A percentile compares a stretch with the other conserved stretches of the same genome.
Evolutionary conservation across 92 coral and sea anemone species (phyloP).

Genomic region (Anthopleura xanthogrammica): DNA sequence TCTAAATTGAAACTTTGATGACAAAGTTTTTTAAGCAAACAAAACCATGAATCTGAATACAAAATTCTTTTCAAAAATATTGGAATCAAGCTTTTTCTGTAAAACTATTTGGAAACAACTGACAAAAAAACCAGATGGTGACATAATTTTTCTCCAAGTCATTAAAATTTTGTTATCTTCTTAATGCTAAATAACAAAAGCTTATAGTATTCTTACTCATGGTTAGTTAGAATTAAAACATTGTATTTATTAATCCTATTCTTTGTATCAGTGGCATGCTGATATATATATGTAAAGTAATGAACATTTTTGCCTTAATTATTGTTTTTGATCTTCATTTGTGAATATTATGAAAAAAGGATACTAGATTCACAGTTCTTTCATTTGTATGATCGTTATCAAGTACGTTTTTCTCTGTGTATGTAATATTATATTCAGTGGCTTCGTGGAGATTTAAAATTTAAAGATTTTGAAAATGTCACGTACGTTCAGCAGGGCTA

Average conservation of each 20-base stretch:
- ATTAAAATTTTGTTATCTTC: neutral
- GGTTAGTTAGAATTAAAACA: neutral
- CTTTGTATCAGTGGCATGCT: neutral
- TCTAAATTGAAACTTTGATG: no score
- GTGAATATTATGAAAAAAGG: neutral
- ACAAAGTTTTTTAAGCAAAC: no score
- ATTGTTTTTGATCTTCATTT: neutral
- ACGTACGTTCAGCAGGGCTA: constrained; percentile 1
- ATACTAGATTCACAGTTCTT: neutral
- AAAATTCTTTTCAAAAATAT: neutral
- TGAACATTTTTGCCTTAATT: neutral
- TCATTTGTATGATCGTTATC: neutral
- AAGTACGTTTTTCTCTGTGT: neutral
- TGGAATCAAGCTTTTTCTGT: neutral
- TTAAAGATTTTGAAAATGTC: constrained; percentile 10
- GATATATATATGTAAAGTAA: neutral
- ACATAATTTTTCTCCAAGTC: neutral
- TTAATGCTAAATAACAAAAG: neutral
- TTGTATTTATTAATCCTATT: neutral
- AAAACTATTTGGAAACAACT: neutral
- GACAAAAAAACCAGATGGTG: neutral
- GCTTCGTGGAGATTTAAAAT: neutral
- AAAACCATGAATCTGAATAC: no score
- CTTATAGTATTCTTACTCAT: neutral
- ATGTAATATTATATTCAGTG: neutral